A percentile compares a stretch with the other conserved stretches of the same genome.
These are phyloP conservation scores for Nasua narica DNA, from an alignment of 2,797 vertebrate genomes.

Conservation along the genomic window DNA sequence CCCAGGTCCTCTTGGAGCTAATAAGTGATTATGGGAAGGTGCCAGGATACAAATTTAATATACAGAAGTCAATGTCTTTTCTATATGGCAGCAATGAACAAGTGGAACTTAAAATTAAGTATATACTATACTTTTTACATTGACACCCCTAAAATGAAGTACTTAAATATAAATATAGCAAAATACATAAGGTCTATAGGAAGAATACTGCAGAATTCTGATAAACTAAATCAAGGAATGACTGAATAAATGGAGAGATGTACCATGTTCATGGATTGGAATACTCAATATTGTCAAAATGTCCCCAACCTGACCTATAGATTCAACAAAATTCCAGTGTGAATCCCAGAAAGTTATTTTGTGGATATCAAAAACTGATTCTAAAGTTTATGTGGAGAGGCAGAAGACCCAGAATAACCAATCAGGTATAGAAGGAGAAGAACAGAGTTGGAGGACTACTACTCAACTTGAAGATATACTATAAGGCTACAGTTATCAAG, in stretches of 20 bases:
- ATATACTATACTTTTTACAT: neutral
- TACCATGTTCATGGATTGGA: neutral
- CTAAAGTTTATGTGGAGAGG: neutral
- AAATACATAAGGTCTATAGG: neutral
- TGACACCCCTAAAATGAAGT: neutral
- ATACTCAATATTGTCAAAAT: neutral
- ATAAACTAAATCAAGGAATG: neutral
- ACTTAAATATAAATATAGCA: neutral
- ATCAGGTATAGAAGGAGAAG: neutral
- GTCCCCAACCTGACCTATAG: neutral
- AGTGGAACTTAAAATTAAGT: neutral
- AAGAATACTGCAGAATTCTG: neutral
- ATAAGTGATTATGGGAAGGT: neutral
- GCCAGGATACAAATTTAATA: neutral
- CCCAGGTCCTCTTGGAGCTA: neutral
- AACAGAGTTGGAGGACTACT: neutral
- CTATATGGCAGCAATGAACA: neutral
- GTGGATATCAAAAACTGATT: neutral
- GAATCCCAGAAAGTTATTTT: neutral
- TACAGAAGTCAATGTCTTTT: neutral
- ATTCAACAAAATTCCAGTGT: neutral
- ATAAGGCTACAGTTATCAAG: neutral
- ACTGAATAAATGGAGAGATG: neutral
- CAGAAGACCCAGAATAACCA: neutral
- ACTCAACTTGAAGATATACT: neutral